Conservation (phyloP, 2,888 invertebrate genomes). For the Endotricha flammealis region DNA sequence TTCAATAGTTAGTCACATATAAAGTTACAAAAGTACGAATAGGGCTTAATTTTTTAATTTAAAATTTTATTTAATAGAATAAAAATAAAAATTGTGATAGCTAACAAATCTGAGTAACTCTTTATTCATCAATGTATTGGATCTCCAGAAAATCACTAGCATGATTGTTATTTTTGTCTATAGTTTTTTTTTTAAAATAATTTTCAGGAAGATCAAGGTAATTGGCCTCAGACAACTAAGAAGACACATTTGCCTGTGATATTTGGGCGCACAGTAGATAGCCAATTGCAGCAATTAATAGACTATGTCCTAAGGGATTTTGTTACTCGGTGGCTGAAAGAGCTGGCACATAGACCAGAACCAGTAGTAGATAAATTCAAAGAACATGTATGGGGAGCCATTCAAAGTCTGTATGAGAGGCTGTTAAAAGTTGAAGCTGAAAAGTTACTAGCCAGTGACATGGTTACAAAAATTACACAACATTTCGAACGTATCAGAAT, state of each 20-base stretch:
- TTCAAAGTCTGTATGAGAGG: slow-evolving; percentile 85
- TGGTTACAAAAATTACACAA: slow-evolving; percentile 87
- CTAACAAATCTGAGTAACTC: too few species aligned
- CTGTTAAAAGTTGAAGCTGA: slow-evolving; percentile 87
- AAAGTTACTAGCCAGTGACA: slow-evolving; percentile 88
- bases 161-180: background rate
- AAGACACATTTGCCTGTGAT: slow-evolving; percentile 84
- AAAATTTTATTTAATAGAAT: too few species aligned
- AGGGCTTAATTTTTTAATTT: too few species aligned
- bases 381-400: slow-evolving; percentile 89
- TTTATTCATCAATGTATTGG: too few species aligned
- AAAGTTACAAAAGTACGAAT: too few species aligned
- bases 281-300: slow-evolving; percentile 88
- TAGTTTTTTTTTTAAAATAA: slow-evolving; percentile 9
- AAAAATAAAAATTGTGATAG: too few species aligned
- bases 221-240: slow-evolving; percentile 53
- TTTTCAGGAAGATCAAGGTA: slow-evolving; percentile 59
- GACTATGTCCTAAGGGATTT: slow-evolving; percentile 89
- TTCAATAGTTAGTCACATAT: too few species aligned
- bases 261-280: slow-evolving; percentile 90
- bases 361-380: slow-evolving; percentile 82
- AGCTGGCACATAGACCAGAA: slow-evolving; percentile 82
- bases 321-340: slow-evolving; percentile 85
- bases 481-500: slow-evolving; percentile 92
- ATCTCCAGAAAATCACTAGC: too few species aligned